A percentile compares a stretch with the other conserved stretches of the same genome.
phyloP scores from a whole-genome alignment of 2,797 vertebrate species.

The Cyclura pinguis region DNA sequence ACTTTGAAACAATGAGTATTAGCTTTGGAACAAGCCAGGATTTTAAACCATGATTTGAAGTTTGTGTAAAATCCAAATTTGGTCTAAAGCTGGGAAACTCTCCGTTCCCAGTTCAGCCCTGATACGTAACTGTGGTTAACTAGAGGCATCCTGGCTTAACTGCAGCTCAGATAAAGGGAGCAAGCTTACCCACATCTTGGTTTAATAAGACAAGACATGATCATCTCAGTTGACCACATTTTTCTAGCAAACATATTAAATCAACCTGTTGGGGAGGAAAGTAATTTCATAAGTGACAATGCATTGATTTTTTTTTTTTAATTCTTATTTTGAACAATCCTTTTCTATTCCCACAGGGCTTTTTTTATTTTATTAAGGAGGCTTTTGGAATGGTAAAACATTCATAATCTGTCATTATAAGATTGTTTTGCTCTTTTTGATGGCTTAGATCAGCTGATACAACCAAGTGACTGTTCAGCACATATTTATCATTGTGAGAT shows the following conservation, averaged over 20 bases:
- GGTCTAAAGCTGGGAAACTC: neutral
- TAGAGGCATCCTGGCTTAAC: neutral
- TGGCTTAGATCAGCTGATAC: slow-evolving; percentile 40
- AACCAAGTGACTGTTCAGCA: slow-evolving; percentile 18
- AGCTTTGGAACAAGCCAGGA: neutral
- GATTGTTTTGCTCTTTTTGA: slow-evolving; percentile 44
- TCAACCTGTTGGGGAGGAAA: neutral
- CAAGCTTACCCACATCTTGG: neutral
- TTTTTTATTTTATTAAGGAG: slow-evolving; percentile 30
- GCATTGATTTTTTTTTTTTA: slow-evolving; percentile 10
- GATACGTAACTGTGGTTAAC: neutral
- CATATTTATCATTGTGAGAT: slow-evolving; percentile 13
- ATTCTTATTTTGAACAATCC: slow-evolving; percentile 14
- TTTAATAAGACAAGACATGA: neutral
- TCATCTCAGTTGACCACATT: neutral
- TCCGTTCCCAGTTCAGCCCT: neutral
- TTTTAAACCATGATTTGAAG: slow-evolving; percentile 10
- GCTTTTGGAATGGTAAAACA: rapidly evolving
- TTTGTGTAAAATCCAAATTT: neutral
- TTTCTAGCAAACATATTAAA: neutral
- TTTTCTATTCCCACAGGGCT: slow-evolving; percentile 27
- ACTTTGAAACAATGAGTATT: neutral
- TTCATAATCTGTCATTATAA: slow-evolving; percentile 29
- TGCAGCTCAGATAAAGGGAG: neutral
- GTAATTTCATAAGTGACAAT: neutral